These are phyloP conservation scores for Equus quagga DNA, from an alignment of 2,113 vertebrate genomes.

Conservation along the genomic window DNA sequence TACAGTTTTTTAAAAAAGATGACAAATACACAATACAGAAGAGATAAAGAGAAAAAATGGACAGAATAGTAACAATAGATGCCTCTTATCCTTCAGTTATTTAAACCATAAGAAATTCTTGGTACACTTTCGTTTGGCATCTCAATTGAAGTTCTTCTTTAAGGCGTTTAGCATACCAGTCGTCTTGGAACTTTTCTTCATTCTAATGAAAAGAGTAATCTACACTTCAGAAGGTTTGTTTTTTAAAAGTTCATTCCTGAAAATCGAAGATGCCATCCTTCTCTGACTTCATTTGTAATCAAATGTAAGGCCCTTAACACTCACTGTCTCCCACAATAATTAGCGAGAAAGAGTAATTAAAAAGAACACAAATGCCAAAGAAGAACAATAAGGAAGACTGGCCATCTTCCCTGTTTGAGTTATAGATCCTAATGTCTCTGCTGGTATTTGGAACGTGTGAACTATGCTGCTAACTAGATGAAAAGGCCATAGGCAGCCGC, in stretches of 20 bases:
- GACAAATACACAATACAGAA: neutral
- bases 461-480: neutral
- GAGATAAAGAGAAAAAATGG: constrained; percentile 56
- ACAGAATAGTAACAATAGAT: constrained; percentile 32
- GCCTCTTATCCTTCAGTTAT: constrained; percentile 11
- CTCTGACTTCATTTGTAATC: neutral
- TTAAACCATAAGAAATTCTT: constrained; percentile 71
- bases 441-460: neutral
- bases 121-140: constrained; percentile 59
- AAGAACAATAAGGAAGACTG: constrained; percentile 1
- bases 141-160: constrained; percentile 44
- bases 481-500: neutral
- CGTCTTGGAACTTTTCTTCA: constrained; percentile 41
- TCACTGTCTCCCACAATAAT: neutral
- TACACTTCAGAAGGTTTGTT: constrained; percentile 14
- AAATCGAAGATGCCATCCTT: neutral
- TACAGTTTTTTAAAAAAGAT: neutral
- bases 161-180: constrained; percentile 11
- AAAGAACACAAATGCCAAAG: constrained; percentile 21
- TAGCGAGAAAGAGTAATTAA: constrained; percentile 12
- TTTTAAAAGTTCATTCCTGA: constrained; percentile 48
- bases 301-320: neutral
- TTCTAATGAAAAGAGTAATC: constrained; percentile 56
- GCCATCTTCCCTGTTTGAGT: neutral
- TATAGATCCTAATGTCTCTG: neutral